Conservation (phyloP, 2,888 invertebrate genomes). For the Patella pellucida region DNA sequence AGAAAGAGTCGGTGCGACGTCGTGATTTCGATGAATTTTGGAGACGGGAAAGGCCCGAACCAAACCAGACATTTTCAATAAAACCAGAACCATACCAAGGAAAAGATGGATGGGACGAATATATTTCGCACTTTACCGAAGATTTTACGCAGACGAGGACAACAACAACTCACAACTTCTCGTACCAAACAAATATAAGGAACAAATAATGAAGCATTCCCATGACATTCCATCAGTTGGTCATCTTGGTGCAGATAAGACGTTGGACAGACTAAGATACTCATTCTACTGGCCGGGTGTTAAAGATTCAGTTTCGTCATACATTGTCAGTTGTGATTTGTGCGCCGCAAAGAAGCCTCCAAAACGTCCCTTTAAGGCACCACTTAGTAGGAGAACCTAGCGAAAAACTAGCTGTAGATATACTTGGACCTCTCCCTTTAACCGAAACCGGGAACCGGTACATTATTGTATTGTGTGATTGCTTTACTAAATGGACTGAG, state of each 20-base stretch:
- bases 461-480: conserved; percentile 19
- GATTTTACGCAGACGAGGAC: too few relatives aligned
- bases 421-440: conserved; percentile 15
- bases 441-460: conserved; percentile 19
- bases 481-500: conserved; percentile 27
- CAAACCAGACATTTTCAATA: conserved; percentile 1
- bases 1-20: too few relatives aligned
- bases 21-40: too few relatives aligned
- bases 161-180: too few relatives aligned
- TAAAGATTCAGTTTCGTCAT: not conserved
- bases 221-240: conserved; percentile 24
- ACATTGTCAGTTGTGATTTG: not conserved
- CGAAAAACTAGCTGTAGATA: conserved; percentile 19
- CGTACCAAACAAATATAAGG: too few relatives aligned
- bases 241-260: conserved; percentile 17
- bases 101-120: conserved; percentile 13
- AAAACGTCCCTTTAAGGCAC: conserved; percentile 6
- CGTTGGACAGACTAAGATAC: conserved; percentile 11
- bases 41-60: too few relatives aligned
- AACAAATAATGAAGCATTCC: not conserved
- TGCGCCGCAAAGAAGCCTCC: not conserved
- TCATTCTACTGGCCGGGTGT: conserved; percentile 20
- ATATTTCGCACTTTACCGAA: too few relatives aligned
- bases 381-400: conserved; percentile 14
- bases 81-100: conserved; percentile 13